phyloP scores from a whole-genome alignment of 2,797 vertebrate genomes.

The Acipenser oxyrinchus region DNA sequence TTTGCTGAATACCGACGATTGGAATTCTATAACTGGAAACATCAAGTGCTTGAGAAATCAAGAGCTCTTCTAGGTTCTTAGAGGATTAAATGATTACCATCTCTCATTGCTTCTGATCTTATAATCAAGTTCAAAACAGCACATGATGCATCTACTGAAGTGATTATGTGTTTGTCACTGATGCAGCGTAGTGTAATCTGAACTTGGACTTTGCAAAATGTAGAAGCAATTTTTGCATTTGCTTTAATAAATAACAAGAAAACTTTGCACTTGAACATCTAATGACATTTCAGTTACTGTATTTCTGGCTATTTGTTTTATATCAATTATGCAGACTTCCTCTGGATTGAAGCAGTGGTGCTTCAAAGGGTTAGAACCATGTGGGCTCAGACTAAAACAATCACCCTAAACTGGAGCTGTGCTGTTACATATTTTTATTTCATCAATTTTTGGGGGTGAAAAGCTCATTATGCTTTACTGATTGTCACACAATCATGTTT shows the following conservation, averaged over 20 bases:
- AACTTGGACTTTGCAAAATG: conserved; percentile 15
- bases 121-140: conserved; percentile 69
- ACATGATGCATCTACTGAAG: conserved; percentile 58
- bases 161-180: conserved; percentile 58
- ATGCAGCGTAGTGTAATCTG: conserved; percentile 37
- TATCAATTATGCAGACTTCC: conserved; percentile 12
- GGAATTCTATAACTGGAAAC: conserved; percentile 30
- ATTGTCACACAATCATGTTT: neutral
- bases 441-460: conserved; percentile 21
- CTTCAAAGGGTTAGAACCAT: conserved; percentile 21
- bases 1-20: conserved; percentile 22
- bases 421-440: conserved; percentile 24
- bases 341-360: conserved; percentile 15
- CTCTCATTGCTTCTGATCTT: conserved; percentile 60
- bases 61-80: conserved; percentile 61
- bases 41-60: conserved; percentile 37
- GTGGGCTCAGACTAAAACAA: conserved; percentile 20
- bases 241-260: conserved; percentile 1
- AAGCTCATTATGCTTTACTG: conserved; percentile 4
- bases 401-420: conserved; percentile 20
- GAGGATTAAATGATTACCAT: conserved; percentile 71
- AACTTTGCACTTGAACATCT: conserved; percentile 6
- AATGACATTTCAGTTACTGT: conserved; percentile 12
- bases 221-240: conserved; percentile 1
- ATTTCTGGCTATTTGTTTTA: conserved; percentile 8